A percentile compares a stretch with the other conserved stretches of the same genome.
Conservation (phyloP, 1,140 invertebrate species). For the Monomorium pharaonis region DNA sequence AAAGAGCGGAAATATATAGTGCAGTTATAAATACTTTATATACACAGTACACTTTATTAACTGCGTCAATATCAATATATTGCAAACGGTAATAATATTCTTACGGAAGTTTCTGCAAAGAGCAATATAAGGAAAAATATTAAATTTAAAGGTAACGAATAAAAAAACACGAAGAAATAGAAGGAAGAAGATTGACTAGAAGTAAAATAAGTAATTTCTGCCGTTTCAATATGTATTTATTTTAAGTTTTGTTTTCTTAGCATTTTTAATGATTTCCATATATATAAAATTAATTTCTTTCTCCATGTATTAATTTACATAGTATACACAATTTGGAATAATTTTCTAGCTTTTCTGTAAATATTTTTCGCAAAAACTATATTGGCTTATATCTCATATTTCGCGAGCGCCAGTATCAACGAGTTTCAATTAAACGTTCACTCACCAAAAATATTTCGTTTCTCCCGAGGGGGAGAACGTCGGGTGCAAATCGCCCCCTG, state of each 20-base stretch:
- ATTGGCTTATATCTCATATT: conserved; percentile 12
- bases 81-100: background rate
- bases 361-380: background rate
- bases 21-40: background rate
- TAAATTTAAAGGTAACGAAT: background rate
- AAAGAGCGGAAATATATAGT: background rate
- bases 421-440: conserved; percentile 43
- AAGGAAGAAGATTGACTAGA: background rate
- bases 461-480: conserved; percentile 11
- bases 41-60: conserved; percentile 18
- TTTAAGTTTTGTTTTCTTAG: background rate
- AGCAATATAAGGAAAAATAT: background rate
- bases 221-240: background rate
- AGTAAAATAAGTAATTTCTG: background rate
- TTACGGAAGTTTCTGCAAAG: background rate
- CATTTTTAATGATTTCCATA: background rate
- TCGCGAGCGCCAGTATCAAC: background rate
- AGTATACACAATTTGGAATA: background rate
- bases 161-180: background rate
- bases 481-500: background rate
- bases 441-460: conserved; percentile 47
- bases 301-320: background rate
- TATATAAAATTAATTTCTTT: background rate
- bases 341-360: background rate
- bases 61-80: conserved; percentile 26